Evolutionary conservation across 1,140 invertebrate genomes (phyloP).

Genomic region (Eupristina koningsbergeri): DNA sequence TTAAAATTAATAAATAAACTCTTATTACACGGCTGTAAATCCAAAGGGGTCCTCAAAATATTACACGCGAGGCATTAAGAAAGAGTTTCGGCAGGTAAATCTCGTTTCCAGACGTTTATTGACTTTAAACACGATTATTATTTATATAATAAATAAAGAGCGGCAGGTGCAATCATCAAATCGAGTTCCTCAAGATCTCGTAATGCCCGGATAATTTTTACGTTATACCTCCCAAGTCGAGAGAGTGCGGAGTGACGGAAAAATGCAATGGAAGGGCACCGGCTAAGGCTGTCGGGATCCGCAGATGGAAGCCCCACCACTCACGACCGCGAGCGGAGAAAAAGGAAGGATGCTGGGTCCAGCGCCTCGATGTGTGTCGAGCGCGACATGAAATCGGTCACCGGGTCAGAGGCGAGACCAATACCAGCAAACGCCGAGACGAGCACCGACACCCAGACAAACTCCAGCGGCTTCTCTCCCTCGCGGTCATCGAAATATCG

Average conservation of each 20-base stretch:
- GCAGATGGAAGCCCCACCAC: background rate
- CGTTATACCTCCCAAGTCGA: background rate
- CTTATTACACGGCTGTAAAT: background rate
- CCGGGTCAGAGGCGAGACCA: constrained; percentile 46
- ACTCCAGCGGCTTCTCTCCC: background rate
- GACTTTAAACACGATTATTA: background rate
- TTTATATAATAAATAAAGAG: background rate
- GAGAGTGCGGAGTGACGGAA: too few species aligned
- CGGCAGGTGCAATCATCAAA: background rate
- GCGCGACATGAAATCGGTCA: constrained; percentile 52
- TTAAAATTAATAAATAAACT: constrained; percentile 8
- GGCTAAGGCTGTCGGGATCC: too few species aligned
- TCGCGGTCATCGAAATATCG: constrained; percentile 28
- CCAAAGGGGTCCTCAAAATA: background rate
- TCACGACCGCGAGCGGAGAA: background rate
- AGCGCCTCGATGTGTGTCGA: background rate
- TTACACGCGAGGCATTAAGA: too few species aligned
- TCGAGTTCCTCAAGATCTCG: background rate
- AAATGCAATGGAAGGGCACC: too few species aligned
- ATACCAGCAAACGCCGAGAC: too few species aligned
- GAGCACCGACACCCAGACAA: too few species aligned
- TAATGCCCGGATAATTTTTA: background rate
- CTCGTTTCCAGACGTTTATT: background rate
- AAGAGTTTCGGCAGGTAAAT: background rate
- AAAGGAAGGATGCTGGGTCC: background rate